These are phyloP conservation scores for Terrapene triunguis DNA, from an alignment of 2,113 vertebrate genomes.

Conservation along the genomic window DNA sequence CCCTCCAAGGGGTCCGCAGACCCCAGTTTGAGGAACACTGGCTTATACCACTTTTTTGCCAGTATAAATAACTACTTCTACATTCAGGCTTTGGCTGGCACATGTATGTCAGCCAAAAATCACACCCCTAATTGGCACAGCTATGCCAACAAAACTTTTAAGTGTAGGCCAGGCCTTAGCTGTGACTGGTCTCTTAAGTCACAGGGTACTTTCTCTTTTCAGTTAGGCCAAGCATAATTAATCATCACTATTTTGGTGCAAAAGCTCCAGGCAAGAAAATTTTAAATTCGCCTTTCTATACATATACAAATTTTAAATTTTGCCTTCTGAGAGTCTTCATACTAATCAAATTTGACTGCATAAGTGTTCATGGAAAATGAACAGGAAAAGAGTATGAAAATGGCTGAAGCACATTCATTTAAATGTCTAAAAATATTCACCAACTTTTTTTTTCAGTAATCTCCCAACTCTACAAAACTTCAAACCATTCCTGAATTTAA, in stretches of 20 bases:
- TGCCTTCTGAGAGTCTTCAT: rapidly evolving
- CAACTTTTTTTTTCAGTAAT: neutral
- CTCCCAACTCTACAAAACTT: neutral
- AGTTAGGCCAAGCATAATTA: neutral
- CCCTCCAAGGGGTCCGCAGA: too few species aligned
- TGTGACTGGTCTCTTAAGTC: neutral
- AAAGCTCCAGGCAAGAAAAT: neutral
- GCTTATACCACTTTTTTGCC: too few species aligned
- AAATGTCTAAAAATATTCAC: neutral
- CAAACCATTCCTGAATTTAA: neutral
- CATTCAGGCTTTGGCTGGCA: neutral
- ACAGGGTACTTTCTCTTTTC: neutral
- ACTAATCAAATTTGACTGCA: neutral
- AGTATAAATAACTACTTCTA: neutral
- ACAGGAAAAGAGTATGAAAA: neutral
- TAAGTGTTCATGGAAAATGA: neutral
- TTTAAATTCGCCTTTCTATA: neutral
- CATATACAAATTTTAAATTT: neutral
- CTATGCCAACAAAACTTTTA: neutral
- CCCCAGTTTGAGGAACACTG: too few species aligned
- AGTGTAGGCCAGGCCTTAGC: too few species aligned
- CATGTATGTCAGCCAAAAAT: neutral
- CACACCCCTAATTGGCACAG: neutral
- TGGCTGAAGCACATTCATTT: neutral
- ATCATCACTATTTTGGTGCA: neutral